Percentiles rank a stretch among this genome's conserved stretches.
Evolutionary conservation across 2,113 vertebrate genomes (phyloP).

Genomic region (Microtus montanus): DNA sequence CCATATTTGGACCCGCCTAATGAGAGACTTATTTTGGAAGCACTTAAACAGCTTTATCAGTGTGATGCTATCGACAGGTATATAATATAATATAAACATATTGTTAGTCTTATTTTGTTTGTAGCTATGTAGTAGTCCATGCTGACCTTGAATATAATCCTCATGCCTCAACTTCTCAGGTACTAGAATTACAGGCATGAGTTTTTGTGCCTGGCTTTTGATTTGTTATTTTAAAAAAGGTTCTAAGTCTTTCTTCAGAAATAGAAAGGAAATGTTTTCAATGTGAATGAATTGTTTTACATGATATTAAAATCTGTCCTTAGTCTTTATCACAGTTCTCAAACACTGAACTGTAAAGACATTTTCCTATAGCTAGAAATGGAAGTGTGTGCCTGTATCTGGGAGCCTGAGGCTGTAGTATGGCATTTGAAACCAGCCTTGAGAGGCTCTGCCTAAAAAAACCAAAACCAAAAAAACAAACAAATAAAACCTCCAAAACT

Average conservation of each 20-base stretch:
- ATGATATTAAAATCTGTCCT: conserved; percentile 42
- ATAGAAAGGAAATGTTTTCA: conserved; percentile 49
- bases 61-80: conserved; percentile 97
- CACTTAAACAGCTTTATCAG: conserved; percentile 96
- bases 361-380: background rate
- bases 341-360: background rate
- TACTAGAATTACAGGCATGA: background rate
- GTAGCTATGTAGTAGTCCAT: background rate
- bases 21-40: conserved; percentile 95
- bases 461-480: background rate
- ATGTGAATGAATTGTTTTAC: conserved; percentile 19
- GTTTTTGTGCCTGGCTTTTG: background rate
- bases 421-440: background rate
- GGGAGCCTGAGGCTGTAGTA: background rate
- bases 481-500: background rate
- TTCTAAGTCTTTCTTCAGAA: conserved; percentile 38
- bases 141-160: background rate
- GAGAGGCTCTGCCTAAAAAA: background rate
- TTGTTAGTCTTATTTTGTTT: background rate
- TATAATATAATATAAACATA: conserved; percentile 42
- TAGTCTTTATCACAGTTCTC: conserved; percentile 20
- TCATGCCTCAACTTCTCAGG: background rate
- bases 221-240: background rate
- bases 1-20: conserved; percentile 96
- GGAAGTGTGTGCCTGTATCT: background rate